Conservation (phyloP, 2,888 invertebrate genomes). For the Morinoia aosen region DNA sequence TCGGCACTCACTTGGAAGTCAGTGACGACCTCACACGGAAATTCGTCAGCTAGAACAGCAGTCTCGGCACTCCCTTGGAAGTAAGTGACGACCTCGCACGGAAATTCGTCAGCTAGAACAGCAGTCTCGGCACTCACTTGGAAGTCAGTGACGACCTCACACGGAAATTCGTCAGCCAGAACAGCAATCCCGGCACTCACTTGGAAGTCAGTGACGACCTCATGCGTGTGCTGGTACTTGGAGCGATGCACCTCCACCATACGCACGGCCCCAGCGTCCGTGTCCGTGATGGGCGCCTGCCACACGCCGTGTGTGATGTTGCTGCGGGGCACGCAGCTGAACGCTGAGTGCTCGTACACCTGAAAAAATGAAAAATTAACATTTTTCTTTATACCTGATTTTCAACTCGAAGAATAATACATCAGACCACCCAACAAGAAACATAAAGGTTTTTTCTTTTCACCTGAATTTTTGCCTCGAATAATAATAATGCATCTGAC, state of each 20-base stretch:
- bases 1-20: background rate
- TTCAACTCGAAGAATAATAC: background rate
- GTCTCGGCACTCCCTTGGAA: background rate
- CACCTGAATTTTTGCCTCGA: too few relatives aligned
- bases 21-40: background rate
- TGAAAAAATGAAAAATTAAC: background rate
- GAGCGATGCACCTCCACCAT: constrained; percentile 59
- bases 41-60: background rate
- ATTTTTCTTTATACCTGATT: background rate
- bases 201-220: constrained; percentile 63
- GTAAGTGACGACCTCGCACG: background rate
- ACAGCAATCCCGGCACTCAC: constrained; percentile 24
- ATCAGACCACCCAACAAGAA: too few relatives aligned
- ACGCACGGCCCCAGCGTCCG: background rate
- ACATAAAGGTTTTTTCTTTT: too few relatives aligned
- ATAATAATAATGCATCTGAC: too few relatives aligned
- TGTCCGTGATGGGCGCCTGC: constrained; percentile 57
- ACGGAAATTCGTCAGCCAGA: background rate
- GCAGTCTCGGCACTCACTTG: background rate
- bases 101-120: background rate
- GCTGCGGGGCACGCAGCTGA: constrained; percentile 58
- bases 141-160: background rate
- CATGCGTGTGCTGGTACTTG: constrained; percentile 60
- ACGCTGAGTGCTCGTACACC: constrained; percentile 59
- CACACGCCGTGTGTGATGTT: constrained; percentile 58